Evolutionary conservation across 2,888 invertebrate species (phyloP).

Genomic region (Eupithecia tripunctaria): DNA sequence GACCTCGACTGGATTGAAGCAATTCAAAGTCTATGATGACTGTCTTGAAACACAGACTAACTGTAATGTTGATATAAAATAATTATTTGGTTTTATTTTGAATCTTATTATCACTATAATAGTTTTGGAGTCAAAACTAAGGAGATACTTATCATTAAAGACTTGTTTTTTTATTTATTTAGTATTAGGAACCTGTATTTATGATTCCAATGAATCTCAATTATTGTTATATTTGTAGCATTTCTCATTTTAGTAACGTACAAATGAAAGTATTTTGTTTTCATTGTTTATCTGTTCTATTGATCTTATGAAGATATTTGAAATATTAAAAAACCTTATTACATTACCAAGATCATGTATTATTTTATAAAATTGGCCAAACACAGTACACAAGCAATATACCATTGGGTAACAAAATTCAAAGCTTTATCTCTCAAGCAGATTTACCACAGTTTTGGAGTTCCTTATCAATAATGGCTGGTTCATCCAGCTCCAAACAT

Average conservation of each 20-base stretch:
- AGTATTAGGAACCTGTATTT: background rate
- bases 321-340: background rate
- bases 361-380: slow-evolving; percentile 16
- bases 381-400: slow-evolving; percentile 24
- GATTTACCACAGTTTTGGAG: slow-evolving; percentile 50
- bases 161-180: background rate
- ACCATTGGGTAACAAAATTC: slow-evolving; percentile 24
- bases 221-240: background rate
- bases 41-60: slow-evolving; percentile 16
- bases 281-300: background rate
- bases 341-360: background rate
- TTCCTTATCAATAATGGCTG: slow-evolving; percentile 62
- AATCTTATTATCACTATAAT: background rate
- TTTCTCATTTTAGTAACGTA: background rate
- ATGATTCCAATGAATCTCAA: background rate
- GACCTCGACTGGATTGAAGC: slow-evolving; percentile 64
- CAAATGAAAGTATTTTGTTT: background rate
- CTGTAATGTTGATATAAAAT: slow-evolving; percentile 23
- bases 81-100: background rate
- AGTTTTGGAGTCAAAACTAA: background rate
- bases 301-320: background rate
- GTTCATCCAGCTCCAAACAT: slow-evolving; percentile 78
- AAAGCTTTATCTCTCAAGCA: background rate
- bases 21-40: slow-evolving; percentile 47
- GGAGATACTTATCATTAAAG: background rate